Conservation (phyloP, 2,797 vertebrate species). For the Bucorvus abyssinicus region DNA sequence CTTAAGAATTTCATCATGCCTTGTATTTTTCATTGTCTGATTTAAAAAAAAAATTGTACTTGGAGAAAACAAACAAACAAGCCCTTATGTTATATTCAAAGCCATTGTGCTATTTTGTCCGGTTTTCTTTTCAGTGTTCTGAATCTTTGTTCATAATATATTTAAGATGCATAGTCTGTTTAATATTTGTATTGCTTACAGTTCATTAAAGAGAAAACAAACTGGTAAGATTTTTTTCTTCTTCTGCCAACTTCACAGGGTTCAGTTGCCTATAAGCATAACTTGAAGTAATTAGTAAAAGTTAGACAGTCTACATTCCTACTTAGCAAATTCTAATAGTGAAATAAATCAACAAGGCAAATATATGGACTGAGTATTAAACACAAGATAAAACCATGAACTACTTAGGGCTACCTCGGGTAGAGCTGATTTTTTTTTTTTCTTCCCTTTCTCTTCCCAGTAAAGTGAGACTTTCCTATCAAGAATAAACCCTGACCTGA, state of each 20-base stretch:
- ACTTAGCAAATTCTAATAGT: not conserved
- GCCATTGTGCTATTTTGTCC: not conserved
- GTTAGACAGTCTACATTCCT: not conserved
- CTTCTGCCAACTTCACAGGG: not conserved
- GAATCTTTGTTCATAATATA: not conserved
- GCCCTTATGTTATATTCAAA: not conserved
- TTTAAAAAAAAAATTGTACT: not conserved
- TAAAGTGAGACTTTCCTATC: not conserved
- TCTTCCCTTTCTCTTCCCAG: not conserved
- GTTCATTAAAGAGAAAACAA: conserved; percentile 8
- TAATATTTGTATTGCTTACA: conserved; percentile 29
- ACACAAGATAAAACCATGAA: not conserved
- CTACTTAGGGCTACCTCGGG: not conserved
- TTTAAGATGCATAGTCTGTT: not conserved
- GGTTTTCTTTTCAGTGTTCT: not conserved
- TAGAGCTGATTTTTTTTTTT: not conserved
- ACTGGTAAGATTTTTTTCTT: not conserved
- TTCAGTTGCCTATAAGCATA: not conserved
- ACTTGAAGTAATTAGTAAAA: not conserved
- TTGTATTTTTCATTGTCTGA: not conserved
- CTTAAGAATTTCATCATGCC: not conserved
- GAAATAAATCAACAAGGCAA: not conserved
- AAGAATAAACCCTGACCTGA: not conserved
- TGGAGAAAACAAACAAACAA: not conserved
- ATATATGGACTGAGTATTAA: not conserved